phyloP scores from a whole-genome alignment of 2,888 invertebrate species.

The Campaea margaritaria region DNA sequence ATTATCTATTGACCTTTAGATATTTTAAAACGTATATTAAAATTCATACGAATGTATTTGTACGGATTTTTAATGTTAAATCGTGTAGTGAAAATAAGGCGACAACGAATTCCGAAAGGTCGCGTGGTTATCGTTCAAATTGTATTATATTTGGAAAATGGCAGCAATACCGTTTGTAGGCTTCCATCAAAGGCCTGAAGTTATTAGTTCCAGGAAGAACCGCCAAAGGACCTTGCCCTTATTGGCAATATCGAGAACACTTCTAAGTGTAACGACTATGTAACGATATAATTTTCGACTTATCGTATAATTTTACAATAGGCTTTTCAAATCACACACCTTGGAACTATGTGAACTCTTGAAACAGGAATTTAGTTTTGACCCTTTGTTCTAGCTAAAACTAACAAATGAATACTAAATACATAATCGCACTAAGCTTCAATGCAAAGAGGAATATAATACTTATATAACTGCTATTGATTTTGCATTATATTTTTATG shows the following conservation, averaged over 20 bases:
- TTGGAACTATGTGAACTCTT: constrained; percentile 7
- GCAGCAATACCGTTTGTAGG: constrained; percentile 28
- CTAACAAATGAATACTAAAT: no score
- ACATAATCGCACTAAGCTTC: no score
- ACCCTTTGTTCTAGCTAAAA: no score
- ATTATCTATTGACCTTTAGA: neutral
- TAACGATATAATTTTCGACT: constrained; percentile 24
- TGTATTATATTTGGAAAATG: constrained; percentile 23
- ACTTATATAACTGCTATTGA: no score
- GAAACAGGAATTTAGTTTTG: constrained; percentile 12
- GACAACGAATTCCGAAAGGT: neutral
- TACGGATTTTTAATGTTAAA: neutral
- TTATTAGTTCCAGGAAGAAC: constrained; percentile 42
- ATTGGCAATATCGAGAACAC: constrained; percentile 42
- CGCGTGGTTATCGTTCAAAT: constrained; percentile 1
- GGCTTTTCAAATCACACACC: neutral
- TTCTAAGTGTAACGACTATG: constrained; percentile 18
- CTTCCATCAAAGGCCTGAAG: constrained; percentile 48
- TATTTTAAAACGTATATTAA: no score
- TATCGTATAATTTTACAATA: constrained; percentile 14
- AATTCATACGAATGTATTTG: neutral
- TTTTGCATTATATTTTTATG: no score
- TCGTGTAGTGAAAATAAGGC: neutral
- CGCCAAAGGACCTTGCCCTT: constrained; percentile 43
- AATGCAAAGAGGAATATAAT: no score